These are phyloP conservation scores for Dasyurus viverrinus DNA, from an alignment of 2,113 vertebrate species.

Conservation along the genomic window DNA sequence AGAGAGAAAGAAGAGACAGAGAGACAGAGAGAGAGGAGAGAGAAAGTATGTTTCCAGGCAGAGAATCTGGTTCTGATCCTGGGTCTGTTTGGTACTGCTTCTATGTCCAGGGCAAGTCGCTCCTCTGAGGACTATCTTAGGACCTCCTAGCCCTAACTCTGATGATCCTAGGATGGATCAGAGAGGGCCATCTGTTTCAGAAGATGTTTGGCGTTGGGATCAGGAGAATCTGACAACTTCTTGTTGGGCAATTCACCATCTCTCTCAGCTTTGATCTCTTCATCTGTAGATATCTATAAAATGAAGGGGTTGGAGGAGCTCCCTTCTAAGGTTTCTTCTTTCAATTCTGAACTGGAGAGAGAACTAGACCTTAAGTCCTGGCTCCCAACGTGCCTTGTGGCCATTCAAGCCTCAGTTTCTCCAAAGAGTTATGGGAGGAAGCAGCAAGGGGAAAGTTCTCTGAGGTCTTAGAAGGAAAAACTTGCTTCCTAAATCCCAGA, in stretches of 20 bases:
- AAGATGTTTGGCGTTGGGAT: not conserved
- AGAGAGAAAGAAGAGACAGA: too few species aligned
- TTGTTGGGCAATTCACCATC: not conserved
- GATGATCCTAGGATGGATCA: not conserved
- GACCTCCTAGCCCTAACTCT: not conserved
- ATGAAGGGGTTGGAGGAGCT: not conserved
- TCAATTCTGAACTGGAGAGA: not conserved
- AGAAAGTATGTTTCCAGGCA: not conserved
- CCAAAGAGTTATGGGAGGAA: not conserved
- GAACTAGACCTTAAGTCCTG: not conserved
- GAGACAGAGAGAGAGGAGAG: too few species aligned
- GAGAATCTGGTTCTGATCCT: not conserved
- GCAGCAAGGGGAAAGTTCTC: not conserved
- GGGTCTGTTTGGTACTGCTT: not conserved
- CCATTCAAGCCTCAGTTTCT: too few species aligned
- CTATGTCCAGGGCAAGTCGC: not conserved
- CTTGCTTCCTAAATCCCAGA: not conserved
- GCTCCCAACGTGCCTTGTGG: not conserved
- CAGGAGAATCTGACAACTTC: not conserved
- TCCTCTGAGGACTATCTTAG: not conserved
- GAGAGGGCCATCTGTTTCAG: not conserved
- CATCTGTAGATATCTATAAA: not conserved
- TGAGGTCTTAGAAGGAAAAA: not conserved
- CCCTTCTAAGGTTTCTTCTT: not conserved
- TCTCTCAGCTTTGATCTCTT: not conserved